phyloP scores from a whole-genome alignment of 2,113 vertebrate species.

The Phaethon lepturus region DNA sequence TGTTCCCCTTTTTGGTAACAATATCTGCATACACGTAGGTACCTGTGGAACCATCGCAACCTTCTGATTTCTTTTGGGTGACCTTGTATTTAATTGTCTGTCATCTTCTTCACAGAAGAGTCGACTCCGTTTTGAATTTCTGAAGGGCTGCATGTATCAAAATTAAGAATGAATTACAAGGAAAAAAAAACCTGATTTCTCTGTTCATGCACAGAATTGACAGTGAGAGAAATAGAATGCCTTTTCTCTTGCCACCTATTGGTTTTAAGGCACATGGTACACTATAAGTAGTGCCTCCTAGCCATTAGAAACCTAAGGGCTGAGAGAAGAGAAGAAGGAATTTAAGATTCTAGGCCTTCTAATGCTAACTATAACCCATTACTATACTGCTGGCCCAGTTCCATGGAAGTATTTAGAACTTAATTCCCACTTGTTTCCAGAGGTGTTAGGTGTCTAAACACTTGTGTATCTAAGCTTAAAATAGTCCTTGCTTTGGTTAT shows the following conservation, averaged over 20 bases:
- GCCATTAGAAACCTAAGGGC: neutral
- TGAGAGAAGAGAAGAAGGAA: neutral
- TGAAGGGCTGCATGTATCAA: constrained; percentile 83
- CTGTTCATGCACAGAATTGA: constrained; percentile 18
- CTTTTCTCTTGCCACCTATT: neutral
- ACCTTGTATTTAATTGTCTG: constrained; percentile 86
- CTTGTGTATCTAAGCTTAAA: constrained; percentile 20
- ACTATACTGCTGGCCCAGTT: constrained; percentile 26
- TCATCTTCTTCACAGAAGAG: constrained; percentile 94
- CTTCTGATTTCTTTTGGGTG: constrained; percentile 93
- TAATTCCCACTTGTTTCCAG: constrained; percentile 43
- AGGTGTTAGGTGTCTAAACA: constrained; percentile 51
- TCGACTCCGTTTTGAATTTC: constrained; percentile 94
- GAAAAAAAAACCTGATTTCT: neutral
- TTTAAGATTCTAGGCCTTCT: constrained; percentile 22
- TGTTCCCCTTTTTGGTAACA: neutral
- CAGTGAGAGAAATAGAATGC: neutral
- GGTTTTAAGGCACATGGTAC: neutral
- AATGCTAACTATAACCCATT: constrained; percentile 41
- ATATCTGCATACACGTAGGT: constrained; percentile 32
- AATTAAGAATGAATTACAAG: constrained; percentile 54
- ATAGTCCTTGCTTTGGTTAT: neutral
- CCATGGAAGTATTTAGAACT: constrained; percentile 28
- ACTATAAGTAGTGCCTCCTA: neutral
- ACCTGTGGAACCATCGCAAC: constrained; percentile 91